phyloP scores from a whole-genome alignment of 2,113 vertebrate genomes.

The Protobothrops mucrosquamatus region DNA sequence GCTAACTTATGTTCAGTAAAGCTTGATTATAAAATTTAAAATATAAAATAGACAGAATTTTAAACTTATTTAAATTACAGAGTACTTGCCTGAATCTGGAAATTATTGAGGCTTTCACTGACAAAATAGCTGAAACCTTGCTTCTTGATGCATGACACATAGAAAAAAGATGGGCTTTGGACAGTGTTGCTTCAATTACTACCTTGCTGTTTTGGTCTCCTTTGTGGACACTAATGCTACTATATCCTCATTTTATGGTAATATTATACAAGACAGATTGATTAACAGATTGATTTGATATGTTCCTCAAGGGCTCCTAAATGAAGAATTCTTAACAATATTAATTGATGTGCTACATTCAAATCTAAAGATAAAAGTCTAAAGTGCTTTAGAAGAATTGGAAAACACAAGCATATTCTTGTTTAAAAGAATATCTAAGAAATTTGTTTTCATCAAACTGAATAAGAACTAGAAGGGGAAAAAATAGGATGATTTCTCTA shows the following conservation, averaged over 20 bases:
- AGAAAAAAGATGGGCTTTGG: not conserved
- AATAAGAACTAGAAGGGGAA: not conserved
- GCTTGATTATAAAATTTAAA: not conserved
- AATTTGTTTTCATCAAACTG: not conserved
- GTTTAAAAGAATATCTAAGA: not conserved
- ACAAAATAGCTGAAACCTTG: not conserved
- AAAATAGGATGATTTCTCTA: not conserved
- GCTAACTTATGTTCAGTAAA: not conserved
- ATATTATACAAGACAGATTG: not conserved
- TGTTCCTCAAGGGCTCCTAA: not conserved
- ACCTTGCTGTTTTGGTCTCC: not conserved
- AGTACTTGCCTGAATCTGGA: not conserved
- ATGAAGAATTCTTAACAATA: not conserved
- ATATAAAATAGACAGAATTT: not conserved
- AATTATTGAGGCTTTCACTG: not conserved
- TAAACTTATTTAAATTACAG: not conserved
- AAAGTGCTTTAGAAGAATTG: not conserved
- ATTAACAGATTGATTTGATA: not conserved
- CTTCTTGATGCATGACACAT: not conserved
- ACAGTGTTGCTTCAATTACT: not conserved
- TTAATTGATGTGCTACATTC: not conserved
- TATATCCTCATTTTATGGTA: not conserved
- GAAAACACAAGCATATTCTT: not conserved
- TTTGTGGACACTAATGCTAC: not conserved
- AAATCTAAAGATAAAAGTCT: not conserved